Conservation (phyloP, 2,797 vertebrate genomes). For the Benthosema pterotum region DNA sequence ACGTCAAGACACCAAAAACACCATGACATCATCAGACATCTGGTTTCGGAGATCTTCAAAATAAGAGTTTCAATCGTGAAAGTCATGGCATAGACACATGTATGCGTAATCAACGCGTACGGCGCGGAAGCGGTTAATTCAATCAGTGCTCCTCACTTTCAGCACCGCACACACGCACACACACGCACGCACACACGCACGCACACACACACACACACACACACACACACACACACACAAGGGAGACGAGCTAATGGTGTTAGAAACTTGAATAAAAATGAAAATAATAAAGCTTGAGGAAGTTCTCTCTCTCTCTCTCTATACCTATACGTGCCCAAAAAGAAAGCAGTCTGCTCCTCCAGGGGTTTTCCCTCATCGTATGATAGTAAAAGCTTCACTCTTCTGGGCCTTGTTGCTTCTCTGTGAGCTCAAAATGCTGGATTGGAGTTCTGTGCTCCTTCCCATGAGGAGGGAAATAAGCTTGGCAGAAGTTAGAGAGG, state of each 20-base stretch:
- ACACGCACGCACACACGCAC: constrained; percentile 27
- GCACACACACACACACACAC: too few relatives aligned
- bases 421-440: constrained; percentile 78
- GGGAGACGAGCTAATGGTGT: constrained; percentile 66
- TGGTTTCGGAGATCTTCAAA: too few relatives aligned
- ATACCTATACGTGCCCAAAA: constrained; percentile 65
- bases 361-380: constrained; percentile 73
- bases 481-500: constrained; percentile 80
- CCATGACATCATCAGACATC: too few relatives aligned
- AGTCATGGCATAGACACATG: too few relatives aligned
- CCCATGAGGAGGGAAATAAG: constrained; percentile 74
- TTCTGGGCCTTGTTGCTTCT: constrained; percentile 80
- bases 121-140: too few relatives aligned
- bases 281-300: constrained; percentile 73
- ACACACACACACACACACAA: constrained; percentile 48
- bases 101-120: too few relatives aligned
- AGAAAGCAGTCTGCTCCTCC: constrained; percentile 70
- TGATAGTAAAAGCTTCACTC: constrained; percentile 77
- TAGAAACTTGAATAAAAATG: constrained; percentile 73
- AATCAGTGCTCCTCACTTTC: too few relatives aligned
- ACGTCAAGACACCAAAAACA: too few relatives aligned
- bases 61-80: too few relatives aligned
- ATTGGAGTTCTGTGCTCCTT: constrained; percentile 76
- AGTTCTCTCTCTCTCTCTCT: constrained; percentile 72
- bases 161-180: too few relatives aligned